Base-by-base conservation (phyloP, 2,888 invertebrate genomes). In the Strigamia transsilvanica region DNA sequence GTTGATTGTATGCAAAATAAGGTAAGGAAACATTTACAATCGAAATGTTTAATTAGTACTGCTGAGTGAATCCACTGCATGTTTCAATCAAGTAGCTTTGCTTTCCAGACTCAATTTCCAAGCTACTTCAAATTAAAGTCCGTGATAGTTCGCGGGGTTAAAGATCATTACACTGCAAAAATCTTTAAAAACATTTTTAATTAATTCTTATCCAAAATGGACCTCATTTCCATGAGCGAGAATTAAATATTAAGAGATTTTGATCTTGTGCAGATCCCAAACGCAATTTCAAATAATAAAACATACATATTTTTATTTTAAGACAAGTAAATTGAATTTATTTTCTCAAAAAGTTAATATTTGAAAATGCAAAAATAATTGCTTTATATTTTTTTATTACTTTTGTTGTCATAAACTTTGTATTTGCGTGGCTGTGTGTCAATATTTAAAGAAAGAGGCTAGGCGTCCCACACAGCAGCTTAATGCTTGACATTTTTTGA, bases 1-100 rank as follows among this genome's bases (percentile, higher is more conserved):
- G 46, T 46, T 46, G 46, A 46, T 46, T 46, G 46, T 46, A 46
- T 46, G 46, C 46, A 46, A 46, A 46, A 46, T 12, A 46, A 46
- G 46, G 46, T 46, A 10, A 46, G 46, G 34, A 46, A 46, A 15
- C 46, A 46, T 46, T 46, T 46, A 46, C 46, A 46, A 46, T 46
- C 46, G 46, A 46, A 46, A 46, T 46, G 46, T 46, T 46, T 46
- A 46, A 46, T 46, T 46, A 41, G 41, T 41, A 46, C 34, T 34
- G 12, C 13, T 13, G 46, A 46, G 46, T 46, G 12, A 46, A 46
- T 46, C 15, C 46, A 46, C 46, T 46, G 46, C 46, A 46, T 12
- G 46, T 46, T 46, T 46, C 46, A 46, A 46, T 46, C 46, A 46
- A 46, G 13, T 46, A 15, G 46, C 46, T 46, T 46, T 46, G 46